Base-by-base conservation (phyloP, 2,888 invertebrate species). In the Protonemura montana region DNA sequence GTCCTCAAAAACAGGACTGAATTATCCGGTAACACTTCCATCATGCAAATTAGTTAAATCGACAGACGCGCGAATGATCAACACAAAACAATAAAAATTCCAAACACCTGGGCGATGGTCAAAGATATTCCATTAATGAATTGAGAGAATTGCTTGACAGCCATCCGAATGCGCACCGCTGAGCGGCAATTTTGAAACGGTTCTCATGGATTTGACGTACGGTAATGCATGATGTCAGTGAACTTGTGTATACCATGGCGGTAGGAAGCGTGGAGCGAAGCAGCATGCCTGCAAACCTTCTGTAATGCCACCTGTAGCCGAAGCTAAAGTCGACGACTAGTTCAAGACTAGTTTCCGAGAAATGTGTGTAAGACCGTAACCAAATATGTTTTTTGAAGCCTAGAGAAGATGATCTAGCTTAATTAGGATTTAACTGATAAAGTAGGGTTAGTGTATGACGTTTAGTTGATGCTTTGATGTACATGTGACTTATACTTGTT, bases 191-290 rank as follows among this genome's bases (percentile, higher is more conserved):
- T 59, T 59, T 59, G 16, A 59, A 59, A 59, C 59, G 59, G 59
- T 59, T 59, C 59, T 59, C 59, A 59, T 59, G 59, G 59, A 59
- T 59, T 59, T 59, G 59, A 59, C 59, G 59, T 59, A 59, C 59
- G 59, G 59, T 59, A 59, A 59, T 59, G 59, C 21, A 59, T 59
- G 59, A 59, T 59, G 59, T 59, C 59, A 59, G 59, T 59, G 59
- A 59, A 59, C 59, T 59, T 59, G 21, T 21, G 21, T 2, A 10
- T 16, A 1, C 59, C 16, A 21, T 21, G 59, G 59, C 59, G 59
- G 59, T 59, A 21, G 41, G 13, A 13, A 7, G 13, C 41, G 6
- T 41, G 41, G 41, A 7, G 41, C n/a, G n/a, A 5, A 41, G 6
- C 41, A 41, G 5, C 41, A 7, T 59, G 21, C 59, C 59, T 3